Percentiles rank a stretch among this genome's conserved stretches.
phyloP scores from a whole-genome alignment of 2,797 vertebrate species.

The Epinephelus coioides region DNA sequence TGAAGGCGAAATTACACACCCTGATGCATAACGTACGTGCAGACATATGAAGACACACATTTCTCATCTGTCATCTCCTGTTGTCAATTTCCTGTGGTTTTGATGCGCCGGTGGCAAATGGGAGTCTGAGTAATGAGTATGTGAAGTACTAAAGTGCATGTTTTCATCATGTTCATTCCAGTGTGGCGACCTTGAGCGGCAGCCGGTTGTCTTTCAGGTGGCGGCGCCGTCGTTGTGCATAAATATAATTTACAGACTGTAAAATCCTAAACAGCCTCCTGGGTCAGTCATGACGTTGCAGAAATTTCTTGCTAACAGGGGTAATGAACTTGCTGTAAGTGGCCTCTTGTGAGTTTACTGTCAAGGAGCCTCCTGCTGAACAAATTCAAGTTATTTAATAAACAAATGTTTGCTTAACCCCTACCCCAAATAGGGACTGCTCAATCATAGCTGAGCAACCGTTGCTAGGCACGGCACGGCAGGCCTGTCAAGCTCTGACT shows the following conservation, averaged over 20 bases:
- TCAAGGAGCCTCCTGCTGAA: neutral
- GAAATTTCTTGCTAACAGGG: conserved; percentile 27
- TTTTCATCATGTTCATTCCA: conserved; percentile 19
- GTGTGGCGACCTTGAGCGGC: neutral
- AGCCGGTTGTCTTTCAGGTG: conserved; percentile 14
- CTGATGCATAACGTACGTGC: conserved; percentile 12
- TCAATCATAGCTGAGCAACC: neutral
- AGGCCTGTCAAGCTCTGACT: conserved; percentile 3
- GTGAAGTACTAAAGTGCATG: conserved; percentile 35
- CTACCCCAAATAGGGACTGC: neutral
- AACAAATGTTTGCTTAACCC: neutral
- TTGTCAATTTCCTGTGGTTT: conserved; percentile 51
- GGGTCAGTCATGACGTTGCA: conserved; percentile 14
- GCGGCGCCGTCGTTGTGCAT: neutral
- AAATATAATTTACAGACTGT: conserved; percentile 25
- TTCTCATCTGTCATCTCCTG: conserved; percentile 42
- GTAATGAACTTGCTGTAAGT: conserved; percentile 15
- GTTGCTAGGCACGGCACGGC: neutral
- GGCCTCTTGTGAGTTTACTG: conserved; percentile 23
- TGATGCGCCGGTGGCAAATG: conserved; percentile 22
- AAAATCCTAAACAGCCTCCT: conserved; percentile 11
- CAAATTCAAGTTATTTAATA: conserved; percentile 14
- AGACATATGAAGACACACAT: conserved; percentile 11
- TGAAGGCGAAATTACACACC: conserved; percentile 44
- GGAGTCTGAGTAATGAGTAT: conserved; percentile 45